Evolutionary conservation across 1,140 invertebrate genomes (phyloP), one percentile per base, ranked within the genome.

Genomic region (Radopholus similis): DNA sequence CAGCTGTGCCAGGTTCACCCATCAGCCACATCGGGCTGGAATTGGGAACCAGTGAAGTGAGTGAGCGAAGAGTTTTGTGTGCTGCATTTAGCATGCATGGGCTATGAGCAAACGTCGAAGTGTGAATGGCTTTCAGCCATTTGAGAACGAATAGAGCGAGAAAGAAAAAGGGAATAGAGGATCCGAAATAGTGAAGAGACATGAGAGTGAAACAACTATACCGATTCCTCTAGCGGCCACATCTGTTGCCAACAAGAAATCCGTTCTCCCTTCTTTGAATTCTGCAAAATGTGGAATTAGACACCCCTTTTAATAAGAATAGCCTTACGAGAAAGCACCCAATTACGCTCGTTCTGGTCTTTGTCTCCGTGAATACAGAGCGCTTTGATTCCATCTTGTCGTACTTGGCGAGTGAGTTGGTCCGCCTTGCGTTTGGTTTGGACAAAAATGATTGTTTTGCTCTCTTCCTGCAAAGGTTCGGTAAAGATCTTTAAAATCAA

Each of bases 341-440:
- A 55, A 26, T 72, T 58, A 42, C 95, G 87, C 84, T 97, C 93
- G 55, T 89, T 87, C 83, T 98, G 95, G 51, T 88, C 88, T 66
- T 93, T 88, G 85, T 97, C 94, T 32, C 95, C 95, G 84, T 98
- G 95, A 81, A 98, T 98, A 73, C 92, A 95, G 15, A 92, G 95
- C 30, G 95, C 94, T 26, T 92, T 91, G 85, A 92, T 97, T 23
- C 90, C 89, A 23, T 51, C 68, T 26, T 54, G 35, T 2, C 68
- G 68, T 51, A 70, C 64, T 11, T 34, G 81, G 90, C 88, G 51
- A 87, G 96, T 93, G 37, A 98, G 86, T 71, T 89, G 88, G 83
- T 98, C 95, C 6, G 93, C 94, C 23, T 93, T 93, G 83, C 95
- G 95, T 83, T 97, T 97, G 1, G 93, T 97, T 84, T 97, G 93